Evolutionary conservation across 2,797 vertebrate genomes (phyloP), one percentile per base, ranked within the genome.

Genomic region (Bovichtus variegatus): DNA sequence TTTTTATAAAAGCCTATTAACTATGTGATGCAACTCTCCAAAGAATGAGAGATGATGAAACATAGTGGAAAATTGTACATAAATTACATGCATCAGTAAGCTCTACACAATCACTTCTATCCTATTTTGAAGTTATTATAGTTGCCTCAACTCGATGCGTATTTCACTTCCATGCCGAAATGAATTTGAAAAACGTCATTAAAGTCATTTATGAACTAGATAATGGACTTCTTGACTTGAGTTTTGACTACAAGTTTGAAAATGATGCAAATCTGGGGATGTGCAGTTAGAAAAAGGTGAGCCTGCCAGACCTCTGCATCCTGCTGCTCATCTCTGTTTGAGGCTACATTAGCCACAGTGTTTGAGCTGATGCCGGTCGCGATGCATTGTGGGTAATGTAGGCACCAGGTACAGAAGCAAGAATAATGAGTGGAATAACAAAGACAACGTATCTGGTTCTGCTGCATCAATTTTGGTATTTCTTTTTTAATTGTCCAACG

Each of bases 1-100:
- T 59, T 50, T 60, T n/a, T 64, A 60, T 57, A 29, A 73, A 57
- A 61, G 49, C 49, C 57, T 38, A 72, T 61, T 74, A 75, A 60
- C 62, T 64, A 6, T 62, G 54, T 57, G 64, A 78, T 67, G 58
- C 47, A 77, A 72, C 62, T 55, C 34, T 46, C 44, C 18, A 47
- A 54, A 67, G 62, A 75, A 43, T 15, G 16, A 40, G 21, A n/a
- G 53, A 41, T 46, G n/a, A 61, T 23, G 50, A 70, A 44, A 64
- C 49, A 25, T 12, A 38, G 66, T 41, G 54, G 43, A 25, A 76
- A 58, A 59, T 10, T 55, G 44, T 8, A 29, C 61, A 40, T 78
- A 6, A 63, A 61, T 76, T 16, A 72, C 61, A 62, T 10, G 27
- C 57, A 38, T 72, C 34, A 29, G 51, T 78, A 23, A 34, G 9